These are phyloP conservation scores for Molossus molossus DNA, from an alignment of 2,797 vertebrate species.

Conservation along the genomic window DNA sequence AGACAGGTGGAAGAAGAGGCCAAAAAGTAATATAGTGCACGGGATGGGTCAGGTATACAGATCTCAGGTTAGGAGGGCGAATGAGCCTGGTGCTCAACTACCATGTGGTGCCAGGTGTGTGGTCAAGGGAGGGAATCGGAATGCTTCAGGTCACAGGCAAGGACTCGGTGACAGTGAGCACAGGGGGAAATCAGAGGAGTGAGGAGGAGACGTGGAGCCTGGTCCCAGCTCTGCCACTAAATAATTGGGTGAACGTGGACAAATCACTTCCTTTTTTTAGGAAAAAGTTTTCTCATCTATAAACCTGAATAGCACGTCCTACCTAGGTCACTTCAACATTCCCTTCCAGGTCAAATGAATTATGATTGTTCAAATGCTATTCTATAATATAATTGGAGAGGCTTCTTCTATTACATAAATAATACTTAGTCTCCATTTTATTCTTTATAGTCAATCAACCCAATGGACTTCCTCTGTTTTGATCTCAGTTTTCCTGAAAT, in stretches of 20 bases:
- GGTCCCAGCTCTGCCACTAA: not conserved
- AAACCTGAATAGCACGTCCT: not conserved
- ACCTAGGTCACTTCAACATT: not conserved
- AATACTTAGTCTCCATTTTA: slow-evolving; percentile 13
- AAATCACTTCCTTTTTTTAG: not conserved
- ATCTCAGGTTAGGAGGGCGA: not conserved
- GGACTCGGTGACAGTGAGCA: not conserved
- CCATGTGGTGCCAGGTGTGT: no score
- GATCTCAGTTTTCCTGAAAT: slow-evolving; percentile 55
- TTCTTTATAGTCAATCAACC: not conserved
- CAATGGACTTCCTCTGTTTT: slow-evolving; percentile 15
- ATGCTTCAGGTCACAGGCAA: not conserved
- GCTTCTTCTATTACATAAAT: not conserved
- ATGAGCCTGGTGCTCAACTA: not conserved
- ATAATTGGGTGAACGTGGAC: not conserved
- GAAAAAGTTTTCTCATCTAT: not conserved
- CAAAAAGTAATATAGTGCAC: rapidly evolving
- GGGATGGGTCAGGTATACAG: not conserved
- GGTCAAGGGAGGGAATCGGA: not conserved
- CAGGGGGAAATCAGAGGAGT: not conserved
- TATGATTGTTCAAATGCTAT: not conserved
- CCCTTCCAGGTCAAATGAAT: not conserved
- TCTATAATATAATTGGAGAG: not conserved
- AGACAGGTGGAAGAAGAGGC: not conserved
- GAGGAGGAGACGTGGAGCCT: not conserved